phyloP scores from a whole-genome alignment of 1,140 invertebrate genomes.

The Nebria ingens region DNA sequence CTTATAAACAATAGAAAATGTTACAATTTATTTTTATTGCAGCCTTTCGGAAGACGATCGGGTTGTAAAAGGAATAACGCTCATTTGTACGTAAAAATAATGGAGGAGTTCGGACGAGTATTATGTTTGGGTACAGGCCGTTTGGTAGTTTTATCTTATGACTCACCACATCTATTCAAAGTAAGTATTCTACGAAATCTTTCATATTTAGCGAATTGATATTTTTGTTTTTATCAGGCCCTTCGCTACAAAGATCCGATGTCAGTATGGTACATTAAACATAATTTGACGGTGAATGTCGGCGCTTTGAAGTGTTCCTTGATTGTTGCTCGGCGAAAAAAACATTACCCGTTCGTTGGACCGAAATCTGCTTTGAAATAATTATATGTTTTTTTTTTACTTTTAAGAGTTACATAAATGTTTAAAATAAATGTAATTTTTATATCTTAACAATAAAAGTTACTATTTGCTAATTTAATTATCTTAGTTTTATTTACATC shows the following conservation, averaged over 20 bases:
- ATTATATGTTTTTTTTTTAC: no score
- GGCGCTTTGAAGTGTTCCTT: background rate
- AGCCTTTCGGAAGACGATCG: constrained; percentile 48
- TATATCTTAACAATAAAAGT: no score
- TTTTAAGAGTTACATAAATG: no score
- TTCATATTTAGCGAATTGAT: constrained; percentile 6
- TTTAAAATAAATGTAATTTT: no score
- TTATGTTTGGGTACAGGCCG: constrained; percentile 33
- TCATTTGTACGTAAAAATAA: constrained; percentile 39
- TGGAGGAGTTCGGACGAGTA: constrained; percentile 42
- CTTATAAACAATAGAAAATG: background rate
- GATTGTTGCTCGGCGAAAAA: background rate
- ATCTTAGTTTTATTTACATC: no score
- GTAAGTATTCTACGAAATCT: constrained; percentile 17
- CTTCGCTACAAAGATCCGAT: background rate
- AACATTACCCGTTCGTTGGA: no score
- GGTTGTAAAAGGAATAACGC: constrained; percentile 40
- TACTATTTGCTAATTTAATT: no score
- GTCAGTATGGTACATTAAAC: background rate
- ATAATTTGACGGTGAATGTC: background rate
- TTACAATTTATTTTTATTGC: constrained; percentile 18
- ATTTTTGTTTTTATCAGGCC: constrained; percentile 2
- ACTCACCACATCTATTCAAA: constrained; percentile 36
- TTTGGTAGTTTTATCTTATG: constrained; percentile 44
- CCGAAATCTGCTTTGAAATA: no score